These are phyloP conservation scores for Lagocephalus sceleratus DNA, from an alignment of 2,797 vertebrate species.

Conservation along the genomic window DNA sequence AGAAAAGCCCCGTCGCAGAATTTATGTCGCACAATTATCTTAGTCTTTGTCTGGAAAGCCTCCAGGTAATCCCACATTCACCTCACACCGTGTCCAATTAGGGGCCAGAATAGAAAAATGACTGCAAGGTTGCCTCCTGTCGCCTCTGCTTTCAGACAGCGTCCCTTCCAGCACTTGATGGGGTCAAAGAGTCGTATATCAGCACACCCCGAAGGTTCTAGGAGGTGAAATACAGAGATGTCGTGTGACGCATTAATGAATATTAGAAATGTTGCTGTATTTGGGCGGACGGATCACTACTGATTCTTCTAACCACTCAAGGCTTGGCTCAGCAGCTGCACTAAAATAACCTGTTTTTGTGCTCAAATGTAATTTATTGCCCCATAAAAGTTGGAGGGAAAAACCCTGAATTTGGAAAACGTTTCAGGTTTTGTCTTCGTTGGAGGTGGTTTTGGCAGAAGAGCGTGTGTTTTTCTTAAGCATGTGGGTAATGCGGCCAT, in stretches of 20 bases:
- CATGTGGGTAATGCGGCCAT: neutral
- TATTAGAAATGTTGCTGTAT: no score
- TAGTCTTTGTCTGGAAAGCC: conserved; percentile 33
- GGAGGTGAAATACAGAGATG: conserved; percentile 17
- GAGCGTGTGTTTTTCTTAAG: neutral
- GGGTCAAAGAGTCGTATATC: conserved; percentile 35
- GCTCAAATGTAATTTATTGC: no score
- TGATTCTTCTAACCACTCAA: no score
- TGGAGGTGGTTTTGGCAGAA: no score
- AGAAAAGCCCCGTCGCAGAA: conserved; percentile 31
- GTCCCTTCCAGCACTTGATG: conserved; percentile 42
- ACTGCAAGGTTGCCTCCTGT: conserved; percentile 62
- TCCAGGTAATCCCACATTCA: conserved; percentile 46
- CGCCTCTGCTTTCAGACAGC: conserved; percentile 49
- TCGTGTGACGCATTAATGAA: no score
- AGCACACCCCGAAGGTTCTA: conserved; percentile 35
- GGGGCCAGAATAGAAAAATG: conserved; percentile 58
- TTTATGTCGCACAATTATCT: conserved; percentile 30
- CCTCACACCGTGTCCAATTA: conserved; percentile 62
- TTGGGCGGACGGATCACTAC: no score
- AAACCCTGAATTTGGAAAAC: no score
- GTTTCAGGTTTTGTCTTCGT: no score
- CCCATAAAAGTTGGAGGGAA: no score
- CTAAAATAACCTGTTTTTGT: no score
- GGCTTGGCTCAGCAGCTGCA: no score